Conservation (phyloP, 2,888 invertebrate species). For the Chrysolina haemoptera region DNA sequence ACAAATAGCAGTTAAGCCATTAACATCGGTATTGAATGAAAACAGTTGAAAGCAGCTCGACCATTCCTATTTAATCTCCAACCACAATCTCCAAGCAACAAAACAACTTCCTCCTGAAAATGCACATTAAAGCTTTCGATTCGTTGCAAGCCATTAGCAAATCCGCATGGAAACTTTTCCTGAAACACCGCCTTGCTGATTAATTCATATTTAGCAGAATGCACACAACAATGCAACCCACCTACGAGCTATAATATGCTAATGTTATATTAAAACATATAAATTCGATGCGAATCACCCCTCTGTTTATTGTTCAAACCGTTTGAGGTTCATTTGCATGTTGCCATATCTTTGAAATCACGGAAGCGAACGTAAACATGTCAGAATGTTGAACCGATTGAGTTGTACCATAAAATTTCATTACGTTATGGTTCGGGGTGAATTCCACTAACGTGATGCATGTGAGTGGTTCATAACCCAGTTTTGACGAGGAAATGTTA, state of each 20-base stretch:
- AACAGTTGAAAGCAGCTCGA: too few species aligned
- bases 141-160: neutral
- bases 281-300: conserved; percentile 44
- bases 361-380: conserved; percentile 43
- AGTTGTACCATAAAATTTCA: neutral
- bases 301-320: conserved; percentile 43
- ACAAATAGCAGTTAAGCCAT: too few species aligned
- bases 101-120: neutral
- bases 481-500: neutral
- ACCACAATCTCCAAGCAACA: neutral
- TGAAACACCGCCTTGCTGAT: neutral
- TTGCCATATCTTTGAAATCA: conserved; percentile 42
- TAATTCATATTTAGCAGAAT: conserved; percentile 11
- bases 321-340: conserved; percentile 45
- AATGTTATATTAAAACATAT: conserved; percentile 45
- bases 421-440: neutral
- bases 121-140: neutral
- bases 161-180: neutral
- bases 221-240: conserved; percentile 34
- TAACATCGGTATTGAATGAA: too few species aligned
- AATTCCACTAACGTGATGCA: neutral
- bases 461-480: neutral
- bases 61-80: neutral
- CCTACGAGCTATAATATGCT: conserved; percentile 34
- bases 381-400: neutral